Evolutionary conservation across 2,888 invertebrate species (phyloP).

Genomic region (Aphelenchoides bicaudatus): DNA sequence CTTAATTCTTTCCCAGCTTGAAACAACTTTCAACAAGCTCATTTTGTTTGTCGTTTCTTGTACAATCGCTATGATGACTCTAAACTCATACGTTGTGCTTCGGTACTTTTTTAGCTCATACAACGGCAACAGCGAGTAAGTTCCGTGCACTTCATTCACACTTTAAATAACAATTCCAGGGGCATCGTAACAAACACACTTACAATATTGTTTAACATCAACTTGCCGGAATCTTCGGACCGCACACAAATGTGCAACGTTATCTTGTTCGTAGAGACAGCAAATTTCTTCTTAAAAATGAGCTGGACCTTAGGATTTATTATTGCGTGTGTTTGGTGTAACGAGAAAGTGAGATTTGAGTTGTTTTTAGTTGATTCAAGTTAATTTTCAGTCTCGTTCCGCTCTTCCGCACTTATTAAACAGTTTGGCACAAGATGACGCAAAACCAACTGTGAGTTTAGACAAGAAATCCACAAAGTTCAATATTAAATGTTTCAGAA

Average conservation of each 20-base stretch:
- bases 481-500: slow-evolving; percentile 21
- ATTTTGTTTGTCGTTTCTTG: background rate
- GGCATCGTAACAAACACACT: too few relatives aligned
- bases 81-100: slow-evolving; percentile 2
- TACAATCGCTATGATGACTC: slow-evolving; percentile 1
- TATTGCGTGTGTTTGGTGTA: slow-evolving; percentile 22
- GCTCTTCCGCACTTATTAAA: slow-evolving; percentile 17
- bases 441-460: slow-evolving; percentile 15
- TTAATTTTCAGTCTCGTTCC: slow-evolving; percentile 21
- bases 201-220: too few relatives aligned
- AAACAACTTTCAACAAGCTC: background rate
- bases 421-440: slow-evolving; percentile 18
- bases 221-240: too few relatives aligned
- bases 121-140: background rate
- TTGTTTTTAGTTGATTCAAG: too few relatives aligned
- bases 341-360: too few relatives aligned
- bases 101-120: background rate
- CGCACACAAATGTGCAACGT: slow-evolving; percentile 8
- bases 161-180: too few relatives aligned
- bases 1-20: background rate
- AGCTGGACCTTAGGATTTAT: slow-evolving; percentile 22
- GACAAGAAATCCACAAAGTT: background rate
- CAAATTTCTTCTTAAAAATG: slow-evolving; percentile 5
- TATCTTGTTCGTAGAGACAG: background rate
- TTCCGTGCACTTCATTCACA: background rate